Evolutionary conservation across 2,888 invertebrate genomes (phyloP), one percentile per base, ranked within the genome.

Genomic region (Mythimna ferrago): DNA sequence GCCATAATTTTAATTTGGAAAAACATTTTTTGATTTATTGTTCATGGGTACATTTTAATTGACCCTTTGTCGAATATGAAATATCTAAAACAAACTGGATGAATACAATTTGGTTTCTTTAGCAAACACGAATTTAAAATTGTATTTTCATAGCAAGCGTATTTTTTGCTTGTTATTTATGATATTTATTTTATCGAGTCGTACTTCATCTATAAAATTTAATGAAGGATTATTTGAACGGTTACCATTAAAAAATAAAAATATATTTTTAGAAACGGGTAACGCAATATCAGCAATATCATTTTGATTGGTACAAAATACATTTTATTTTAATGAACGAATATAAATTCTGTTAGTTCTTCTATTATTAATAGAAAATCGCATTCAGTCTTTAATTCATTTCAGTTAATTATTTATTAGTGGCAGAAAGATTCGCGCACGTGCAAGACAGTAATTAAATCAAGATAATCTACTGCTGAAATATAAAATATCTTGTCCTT

Each of bases 11-110:
- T 21, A 19, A 51, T 60, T 26, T 19, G 19, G 4, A 21, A 35
- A 54, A 54, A 44, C 53, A 21, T 61, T 72, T 14, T 21, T 54
- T 72, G 61, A 72, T 71, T 51, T 71, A 72, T 72, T 71, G n/a
- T 62, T 61, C 44, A 16, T 41, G 64, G 64, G 48, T 73, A 64
- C 41, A 66, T 54, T 48, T 61, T 48, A 14, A 58, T 32, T 61
- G 60, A 41, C 16, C 60, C 73, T 38, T 71, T 14, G 38, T 61
- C 38, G 10, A 51, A 41, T 72, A 32, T 32, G 38, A 14, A 71
- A 72, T 32, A 61, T 11, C 41, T 61, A n/a, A 61, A 73, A 73
- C 35, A 71, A 38, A 38, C 21, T 71, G 48, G 48, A 48, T 16
- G 48, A 16, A 16, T 26, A 44, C 10, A 16, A 71, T 71, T 44